phyloP scores from a whole-genome alignment of 2,113 vertebrate genomes.

The Alligator mississippiensis region DNA sequence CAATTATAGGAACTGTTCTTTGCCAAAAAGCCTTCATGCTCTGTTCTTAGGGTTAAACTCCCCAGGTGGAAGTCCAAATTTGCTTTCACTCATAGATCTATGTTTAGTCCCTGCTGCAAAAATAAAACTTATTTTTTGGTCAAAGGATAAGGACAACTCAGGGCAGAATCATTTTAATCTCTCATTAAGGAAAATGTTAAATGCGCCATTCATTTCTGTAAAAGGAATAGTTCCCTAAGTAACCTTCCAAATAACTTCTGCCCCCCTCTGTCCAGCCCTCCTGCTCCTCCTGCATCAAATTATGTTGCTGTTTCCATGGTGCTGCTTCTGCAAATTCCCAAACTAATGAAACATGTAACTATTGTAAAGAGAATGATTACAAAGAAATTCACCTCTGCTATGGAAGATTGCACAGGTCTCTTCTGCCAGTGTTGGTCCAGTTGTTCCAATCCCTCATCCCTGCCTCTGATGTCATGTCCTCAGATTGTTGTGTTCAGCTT shows the following conservation, averaged over 20 bases:
- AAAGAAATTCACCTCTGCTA: background rate
- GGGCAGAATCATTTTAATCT: background rate
- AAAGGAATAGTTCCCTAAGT: background rate
- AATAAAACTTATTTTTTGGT: background rate
- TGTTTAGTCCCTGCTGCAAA: background rate
- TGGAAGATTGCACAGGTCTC: background rate
- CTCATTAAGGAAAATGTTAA: background rate
- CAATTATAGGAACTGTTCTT: background rate
- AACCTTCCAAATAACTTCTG: background rate
- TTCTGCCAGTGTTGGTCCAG: background rate
- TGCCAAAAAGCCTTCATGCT: background rate
- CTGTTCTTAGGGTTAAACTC: background rate
- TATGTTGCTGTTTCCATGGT: background rate
- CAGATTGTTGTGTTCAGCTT: background rate
- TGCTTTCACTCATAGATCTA: fast-evolving
- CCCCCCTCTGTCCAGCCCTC: background rate
- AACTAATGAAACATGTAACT: background rate
- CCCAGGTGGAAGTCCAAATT: background rate
- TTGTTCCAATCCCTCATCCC: background rate
- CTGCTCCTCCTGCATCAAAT: background rate
- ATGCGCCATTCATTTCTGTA: background rate
- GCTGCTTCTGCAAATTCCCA: background rate
- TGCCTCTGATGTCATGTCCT: background rate
- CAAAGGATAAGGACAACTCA: background rate
- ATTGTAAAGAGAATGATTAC: background rate